phyloP scores from a whole-genome alignment of 2,113 vertebrate genomes.

The Calidris pygmaea region DNA sequence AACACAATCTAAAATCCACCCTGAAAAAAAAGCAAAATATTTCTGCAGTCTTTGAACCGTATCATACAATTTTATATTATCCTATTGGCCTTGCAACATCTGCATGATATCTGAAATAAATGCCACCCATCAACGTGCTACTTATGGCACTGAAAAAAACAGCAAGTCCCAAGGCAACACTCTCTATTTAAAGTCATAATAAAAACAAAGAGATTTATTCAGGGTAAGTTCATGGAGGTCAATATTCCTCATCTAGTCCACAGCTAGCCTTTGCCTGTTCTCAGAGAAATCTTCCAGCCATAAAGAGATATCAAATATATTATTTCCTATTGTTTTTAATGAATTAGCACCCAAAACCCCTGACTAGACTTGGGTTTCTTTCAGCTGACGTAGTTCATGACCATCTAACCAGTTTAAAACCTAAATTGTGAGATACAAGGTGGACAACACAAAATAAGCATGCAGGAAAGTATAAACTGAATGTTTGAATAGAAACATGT shows the following conservation, averaged over 20 bases:
- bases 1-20: background rate
- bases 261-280: background rate
- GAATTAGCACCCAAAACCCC: background rate
- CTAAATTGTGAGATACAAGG: background rate
- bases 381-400: background rate
- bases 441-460: background rate
- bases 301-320: background rate
- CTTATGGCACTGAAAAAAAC: background rate
- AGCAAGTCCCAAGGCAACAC: background rate
- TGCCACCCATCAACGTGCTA: background rate
- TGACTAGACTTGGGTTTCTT: background rate
- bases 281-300: background rate
- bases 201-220: background rate
- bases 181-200: background rate
- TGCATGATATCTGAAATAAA: background rate
- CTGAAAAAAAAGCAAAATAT: background rate
- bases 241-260: background rate
- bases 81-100: background rate
- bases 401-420: background rate
- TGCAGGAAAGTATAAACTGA: background rate
- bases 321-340: background rate
- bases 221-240: background rate
- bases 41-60: background rate
- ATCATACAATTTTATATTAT: background rate
- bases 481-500: background rate